phyloP scores from a whole-genome alignment of 2,888 invertebrate genomes.

The Rhyacophila evoluta region DNA sequence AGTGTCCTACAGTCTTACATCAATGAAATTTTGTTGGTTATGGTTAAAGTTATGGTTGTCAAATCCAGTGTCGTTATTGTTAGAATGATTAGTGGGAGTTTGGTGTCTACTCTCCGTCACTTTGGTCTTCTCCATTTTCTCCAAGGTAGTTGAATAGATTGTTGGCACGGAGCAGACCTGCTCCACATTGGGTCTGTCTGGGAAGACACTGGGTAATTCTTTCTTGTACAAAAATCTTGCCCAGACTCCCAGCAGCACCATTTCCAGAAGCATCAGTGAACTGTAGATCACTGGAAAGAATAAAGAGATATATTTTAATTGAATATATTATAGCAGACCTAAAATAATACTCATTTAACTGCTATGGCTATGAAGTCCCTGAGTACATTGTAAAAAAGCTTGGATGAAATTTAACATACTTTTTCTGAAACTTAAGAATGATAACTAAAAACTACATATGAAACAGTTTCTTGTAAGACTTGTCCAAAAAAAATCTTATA shows the following conservation, averaged over 20 bases:
- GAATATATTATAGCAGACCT: too few species aligned
- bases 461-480: too few species aligned
- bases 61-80: conserved; percentile 37
- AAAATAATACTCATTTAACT: too few species aligned
- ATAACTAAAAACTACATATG: too few species aligned
- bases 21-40: too few species aligned
- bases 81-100: conserved; percentile 9
- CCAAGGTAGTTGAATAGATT: conserved; percentile 34
- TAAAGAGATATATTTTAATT: too few species aligned
- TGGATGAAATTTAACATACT: too few species aligned
- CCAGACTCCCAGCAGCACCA: conserved; percentile 74
- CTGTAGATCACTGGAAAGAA: conserved; percentile 77
- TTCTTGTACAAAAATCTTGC: conserved; percentile 74
- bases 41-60: conserved; percentile 48
- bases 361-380: too few species aligned
- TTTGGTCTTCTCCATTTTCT: conserved; percentile 6
- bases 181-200: conserved; percentile 28
- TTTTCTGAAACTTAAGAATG: too few species aligned
- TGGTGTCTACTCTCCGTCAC: not conserved
- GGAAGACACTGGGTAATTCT: not conserved
- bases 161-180: conserved; percentile 50
- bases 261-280: conserved; percentile 75
- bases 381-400: too few species aligned
- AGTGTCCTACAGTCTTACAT: conserved; percentile 42
- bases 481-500: too few species aligned